Base-by-base conservation (phyloP, 2,113 vertebrate species). In the Mustela nigripes region DNA sequence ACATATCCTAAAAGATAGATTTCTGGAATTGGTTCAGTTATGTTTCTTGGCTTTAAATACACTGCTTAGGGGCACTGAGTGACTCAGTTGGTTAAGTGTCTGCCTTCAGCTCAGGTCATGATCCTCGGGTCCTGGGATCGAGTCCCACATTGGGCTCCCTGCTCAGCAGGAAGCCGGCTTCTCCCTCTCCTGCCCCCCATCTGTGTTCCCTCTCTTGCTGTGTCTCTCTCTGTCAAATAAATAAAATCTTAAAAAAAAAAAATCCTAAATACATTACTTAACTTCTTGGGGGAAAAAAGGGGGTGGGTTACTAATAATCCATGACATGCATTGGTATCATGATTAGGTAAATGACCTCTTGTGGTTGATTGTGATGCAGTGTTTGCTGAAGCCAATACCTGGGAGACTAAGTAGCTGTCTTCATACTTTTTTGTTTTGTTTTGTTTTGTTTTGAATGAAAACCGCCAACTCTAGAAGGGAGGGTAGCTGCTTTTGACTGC, bases 311-410 rank as follows among this genome's bases (percentile, higher is more conserved):
- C 33, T 88, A 62, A 79, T 97, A 84, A 82, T 83, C 67, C 53
- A 84, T 50, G 69, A 36, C 42, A 33, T 83, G 39, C 50, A 33
- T 31, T 71, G 19, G 22, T 94, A 63, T 97, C 67, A 91, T 63
- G 81, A 83, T 83, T 88, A 78, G 91, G 82, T 94, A 86, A 91
- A 87, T 87, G 9, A 45, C 83, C 50, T 88, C 39, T 87, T 87
- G 2, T 91, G 28, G 76, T 82, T 80, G 63, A 95, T 56, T 80
- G 31, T 65, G 63, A 65, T 65, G 63, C 15, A 65, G 39, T 91
- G 5, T 91, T 88, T 78, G 36, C 60, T 71, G 28, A 89, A 88
- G 50, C 45, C 71, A 83, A 62, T 78, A 24, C 78, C 82, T 96
- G 94, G 26, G 53, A 79, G 19, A 84, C 11, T 14, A 73, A 71